Evolutionary conservation across 1,140 invertebrate genomes (phyloP), one percentile per base, ranked within the genome.

Genomic region (Philotrypesis tridentata): DNA sequence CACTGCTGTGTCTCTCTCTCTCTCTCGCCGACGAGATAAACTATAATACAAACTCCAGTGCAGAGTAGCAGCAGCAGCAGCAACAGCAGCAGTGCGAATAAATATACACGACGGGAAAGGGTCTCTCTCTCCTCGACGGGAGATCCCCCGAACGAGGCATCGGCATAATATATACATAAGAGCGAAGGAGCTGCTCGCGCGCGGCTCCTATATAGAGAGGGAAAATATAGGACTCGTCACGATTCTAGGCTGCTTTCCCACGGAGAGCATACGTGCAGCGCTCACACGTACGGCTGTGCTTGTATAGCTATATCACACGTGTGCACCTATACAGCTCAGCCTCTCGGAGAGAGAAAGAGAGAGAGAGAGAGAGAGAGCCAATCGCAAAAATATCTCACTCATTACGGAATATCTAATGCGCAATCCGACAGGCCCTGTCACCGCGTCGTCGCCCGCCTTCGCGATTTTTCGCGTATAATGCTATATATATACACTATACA

Each of bases 371-470:
- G 60, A 48, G 17, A 37, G 25, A 33, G 43, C 74, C 70, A 77
- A 85, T 80, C 37, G 79, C 43, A 83, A 83, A 83, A 83, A 83
- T 83, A 79, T 85, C 74, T 80, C 37, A 74, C 79, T 83, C 82
- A 85, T 85, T 85, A 83, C 82, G 79, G 82, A 79, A 85, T 85
- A 85, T 83, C 76, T 82, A 76, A 82, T 83, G 79, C 60, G 79
- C 79, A 82, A 85, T 85, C 84, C 73, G 68, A 82, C 78, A 70
- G 68, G 55, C 48, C 61, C 43, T 80, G 79, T 77, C 71, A 31
- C 71, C 37, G n/a, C 0, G n/a, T 55, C n/a, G 48, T 55, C 48
- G 21, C 21, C 48, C 6, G 48, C 48, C n/a, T n/a, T n/a, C n/a
- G 48, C 48, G 21, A 55, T 55, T 55, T n/a, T 55, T n/a, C 21